Conservation (phyloP, 2,888 invertebrate species). For the Acanthoscelides obtectus region DNA sequence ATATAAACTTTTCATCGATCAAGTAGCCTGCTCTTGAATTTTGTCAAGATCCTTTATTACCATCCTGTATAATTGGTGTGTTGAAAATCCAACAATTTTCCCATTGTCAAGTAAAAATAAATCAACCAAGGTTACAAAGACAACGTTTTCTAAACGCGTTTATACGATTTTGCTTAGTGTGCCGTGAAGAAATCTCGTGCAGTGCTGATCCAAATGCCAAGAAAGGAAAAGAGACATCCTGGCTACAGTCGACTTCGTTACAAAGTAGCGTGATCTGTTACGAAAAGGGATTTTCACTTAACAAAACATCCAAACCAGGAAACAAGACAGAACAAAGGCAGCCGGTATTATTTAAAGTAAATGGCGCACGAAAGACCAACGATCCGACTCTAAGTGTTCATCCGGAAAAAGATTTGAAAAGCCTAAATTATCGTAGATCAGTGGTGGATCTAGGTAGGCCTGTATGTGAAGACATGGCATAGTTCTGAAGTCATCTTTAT, state of each 20-base stretch:
- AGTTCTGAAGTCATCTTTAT: too few relatives aligned
- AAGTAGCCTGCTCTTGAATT: too few relatives aligned
- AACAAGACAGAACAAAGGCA: background rate
- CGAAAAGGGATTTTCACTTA: background rate
- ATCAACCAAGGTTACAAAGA: background rate
- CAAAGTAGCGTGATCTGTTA: background rate
- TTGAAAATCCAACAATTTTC: too few relatives aligned
- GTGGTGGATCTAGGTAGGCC: background rate
- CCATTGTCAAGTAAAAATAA: too few relatives aligned
- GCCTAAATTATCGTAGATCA: constrained; percentile 4
- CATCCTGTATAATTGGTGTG: too few relatives aligned
- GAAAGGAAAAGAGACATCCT: background rate
- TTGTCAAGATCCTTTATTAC: too few relatives aligned
- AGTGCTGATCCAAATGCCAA: background rate
- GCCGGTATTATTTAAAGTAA: constrained; percentile 2
- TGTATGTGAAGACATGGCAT: too few relatives aligned
- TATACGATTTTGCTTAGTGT: background rate
- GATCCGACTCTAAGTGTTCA: constrained; percentile 11
- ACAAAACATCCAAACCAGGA: background rate
- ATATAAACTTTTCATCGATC: too few relatives aligned
- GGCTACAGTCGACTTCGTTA: background rate
- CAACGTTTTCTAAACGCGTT: background rate
- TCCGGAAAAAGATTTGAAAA: constrained; percentile 10
- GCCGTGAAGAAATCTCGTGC: background rate
- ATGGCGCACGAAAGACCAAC: constrained; percentile 12